A percentile compares a stretch with the other conserved stretches of the same genome.
Evolutionary conservation across 2,113 vertebrate genomes (phyloP).

Genomic region (Paramormyrops kingsleyae): DNA sequence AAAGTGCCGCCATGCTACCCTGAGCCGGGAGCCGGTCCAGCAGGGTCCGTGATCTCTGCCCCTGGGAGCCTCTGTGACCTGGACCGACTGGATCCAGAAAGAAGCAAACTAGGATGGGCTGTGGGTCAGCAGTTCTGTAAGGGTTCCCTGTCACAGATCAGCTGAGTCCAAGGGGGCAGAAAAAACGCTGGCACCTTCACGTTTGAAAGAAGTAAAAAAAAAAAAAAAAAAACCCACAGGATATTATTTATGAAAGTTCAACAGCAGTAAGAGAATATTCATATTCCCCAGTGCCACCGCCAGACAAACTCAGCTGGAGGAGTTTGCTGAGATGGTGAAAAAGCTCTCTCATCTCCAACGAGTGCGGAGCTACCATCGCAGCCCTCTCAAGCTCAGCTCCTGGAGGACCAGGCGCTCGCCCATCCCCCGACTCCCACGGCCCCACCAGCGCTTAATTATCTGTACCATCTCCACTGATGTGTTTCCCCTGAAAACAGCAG

Average conservation of each 20-base stretch:
- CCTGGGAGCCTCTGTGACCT: not conserved
- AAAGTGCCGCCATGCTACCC: not conserved
- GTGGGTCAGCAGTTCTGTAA: not conserved
- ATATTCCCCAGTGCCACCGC: not conserved
- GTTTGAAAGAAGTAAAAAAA: not conserved
- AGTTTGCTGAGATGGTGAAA: not conserved
- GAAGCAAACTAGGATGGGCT: not conserved
- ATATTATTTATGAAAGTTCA: conserved; percentile 6
- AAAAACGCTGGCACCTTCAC: not conserved
- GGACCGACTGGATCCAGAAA: not conserved
- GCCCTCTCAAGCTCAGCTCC: not conserved
- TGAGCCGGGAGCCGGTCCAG: not conserved
- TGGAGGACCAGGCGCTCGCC: not conserved
- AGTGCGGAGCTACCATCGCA: not conserved
- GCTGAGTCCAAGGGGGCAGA: not conserved
- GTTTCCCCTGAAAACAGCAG: not conserved
- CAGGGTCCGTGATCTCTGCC: not conserved
- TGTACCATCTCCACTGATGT: not conserved
- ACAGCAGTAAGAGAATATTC: not conserved
- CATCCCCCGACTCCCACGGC: not conserved
- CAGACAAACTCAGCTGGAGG: not conserved
- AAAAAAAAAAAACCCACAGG: too few species aligned
- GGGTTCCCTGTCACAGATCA: not conserved
- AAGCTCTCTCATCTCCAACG: not conserved
- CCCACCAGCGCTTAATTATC: not conserved